Evolutionary conservation across 2,113 vertebrate genomes (phyloP), one percentile per base, ranked within the genome.

Genomic region (Oncorhynchus gorbuscha): DNA sequence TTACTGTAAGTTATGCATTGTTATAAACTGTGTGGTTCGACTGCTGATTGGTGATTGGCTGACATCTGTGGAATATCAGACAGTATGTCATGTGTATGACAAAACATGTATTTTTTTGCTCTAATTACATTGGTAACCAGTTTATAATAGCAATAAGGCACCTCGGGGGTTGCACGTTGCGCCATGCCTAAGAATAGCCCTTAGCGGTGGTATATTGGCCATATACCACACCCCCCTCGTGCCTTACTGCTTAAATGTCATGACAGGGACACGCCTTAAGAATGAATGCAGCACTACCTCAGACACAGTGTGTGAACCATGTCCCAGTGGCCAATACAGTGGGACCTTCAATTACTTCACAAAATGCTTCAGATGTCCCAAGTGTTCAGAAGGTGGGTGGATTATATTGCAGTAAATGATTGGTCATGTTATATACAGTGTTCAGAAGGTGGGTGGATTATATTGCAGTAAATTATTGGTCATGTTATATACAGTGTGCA

Each of bases 291-390:
- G 72, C 12, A 1, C 3, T 18, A 58, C 1, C 1, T 18, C 1
- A 0, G 88, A 93, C 6, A 90, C 71, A 0, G 70, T 35, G 16
- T 94, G 93, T 83, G 64, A 71, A 49, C 18, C 1, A 1, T 94
- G 93, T 70, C 4, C 13, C 1, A 0, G 0, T 3, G 74, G 48
- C 18, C 86, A 28, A 22, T 91, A 55, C 70, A 78, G 45, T 0
- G 84, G 89, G 0, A 18, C 0, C 0, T 76, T 66, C 61, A 91
- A 87, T 83, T 91, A 77, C 67, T 22, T 8, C 30, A 0, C 0
- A 1, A 92, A 92, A 58, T 94, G 93, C 79, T 51, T 78, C 16
- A 1, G 3, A 6, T 94, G 93, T 70, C 0, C 0, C 0, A 75
- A 1, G 48, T 94, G 93, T 81, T 73, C 7, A 82, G 0, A 94